Evolutionary conservation across 1,140 invertebrate species (phyloP), one percentile per base, ranked within the genome.

Genomic region (Diabrotica undecimpunctata): DNA sequence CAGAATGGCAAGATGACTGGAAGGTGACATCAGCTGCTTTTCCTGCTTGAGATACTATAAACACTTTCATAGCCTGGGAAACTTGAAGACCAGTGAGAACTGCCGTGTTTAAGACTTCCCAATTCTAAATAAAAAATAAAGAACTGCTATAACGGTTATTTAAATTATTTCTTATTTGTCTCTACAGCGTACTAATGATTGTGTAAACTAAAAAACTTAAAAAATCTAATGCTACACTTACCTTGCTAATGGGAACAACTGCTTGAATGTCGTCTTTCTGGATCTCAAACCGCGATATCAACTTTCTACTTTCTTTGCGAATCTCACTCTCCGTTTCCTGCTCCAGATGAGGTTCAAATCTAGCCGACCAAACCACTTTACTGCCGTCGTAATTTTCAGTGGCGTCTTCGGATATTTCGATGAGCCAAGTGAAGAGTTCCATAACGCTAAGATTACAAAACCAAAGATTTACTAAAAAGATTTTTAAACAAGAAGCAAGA

Each of bases 61-160:
- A 94, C 52, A 99, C 91, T 80, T 95, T 94, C 90, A 99, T 93
- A 6, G 94, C 91, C 72, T 95, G 92, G 4, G 93, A 94, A 59
- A 97, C 92, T 81, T 96, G 94, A 41, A 90, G 87, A 0, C 95
- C 95, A 0, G 95, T 97, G 69, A 99, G 82, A 62, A 97, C 91
- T 0, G 96, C 96, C 5, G 94, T 96, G 82, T 99, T 99, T 78
- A 99, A 85, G 11, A 99, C 87, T 79, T 97, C 94, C 88, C 90
- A 94, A 76, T 94, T 95, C 94, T 97, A 80, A 68, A 85, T 83
- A 64, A 75, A 73, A 80, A 65, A 37, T 46, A 10, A 25, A 25
- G 25, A 25, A 4, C 4, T 25, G 35, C 1, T 55, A 12, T 10
- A n/a, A 11, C 1, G 9, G 2, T 55, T 13, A 5, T 10, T 10